Base-by-base conservation (phyloP, 2,797 vertebrate genomes). In the Cichlasoma orientale region DNA sequence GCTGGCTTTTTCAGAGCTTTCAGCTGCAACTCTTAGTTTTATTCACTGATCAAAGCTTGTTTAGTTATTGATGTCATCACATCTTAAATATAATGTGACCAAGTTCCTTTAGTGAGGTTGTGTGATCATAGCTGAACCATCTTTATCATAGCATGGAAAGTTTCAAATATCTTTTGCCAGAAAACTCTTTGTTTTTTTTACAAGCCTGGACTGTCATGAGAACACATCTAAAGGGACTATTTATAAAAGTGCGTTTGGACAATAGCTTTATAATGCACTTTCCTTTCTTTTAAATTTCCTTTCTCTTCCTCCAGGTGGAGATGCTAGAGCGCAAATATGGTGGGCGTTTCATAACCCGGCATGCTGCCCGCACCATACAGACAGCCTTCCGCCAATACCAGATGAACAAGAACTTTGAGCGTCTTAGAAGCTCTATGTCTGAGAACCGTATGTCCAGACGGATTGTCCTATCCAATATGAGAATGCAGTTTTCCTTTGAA, bases 401-500 rank as follows among this genome's bases (percentile, higher is more conserved):
- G 95, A 99, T 99, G 98, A 99, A 99, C 96, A 99, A 99, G 90
- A 99, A 99, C 91, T 99, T 99, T 75, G 98, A 99, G 93, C 97
- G 98, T 52, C 97, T 99, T 50, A 93, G 98, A 89, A 99, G 98
- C 95, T 99, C 97, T 95, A 99, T 99, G 98, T 99, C 98, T 0
- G 98, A 99, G 93, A 99, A 97, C 94, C 98, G 97, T 85, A 99
- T 99, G 98, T 99, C 98, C 54, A 96, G 98, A 86, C 96, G 98
- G 61, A 99, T 99, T 12, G 98, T 99, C 84, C 94, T 99, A 79
- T 99, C 98, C 97, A 99, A 99, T 95, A 99, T 99, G 98, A 97
- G 98, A 95, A 98, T 99, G 98, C 98, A 99, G 97, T 98, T 99
- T 96, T 99, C 98, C 75, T 98, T 99, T 88, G 98, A 99, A 96